Percentiles rank a stretch among this genome's conserved stretches.
Evolutionary conservation across 2,797 vertebrate genomes (phyloP).

Genomic region (Gobio occitaniae): DNA sequence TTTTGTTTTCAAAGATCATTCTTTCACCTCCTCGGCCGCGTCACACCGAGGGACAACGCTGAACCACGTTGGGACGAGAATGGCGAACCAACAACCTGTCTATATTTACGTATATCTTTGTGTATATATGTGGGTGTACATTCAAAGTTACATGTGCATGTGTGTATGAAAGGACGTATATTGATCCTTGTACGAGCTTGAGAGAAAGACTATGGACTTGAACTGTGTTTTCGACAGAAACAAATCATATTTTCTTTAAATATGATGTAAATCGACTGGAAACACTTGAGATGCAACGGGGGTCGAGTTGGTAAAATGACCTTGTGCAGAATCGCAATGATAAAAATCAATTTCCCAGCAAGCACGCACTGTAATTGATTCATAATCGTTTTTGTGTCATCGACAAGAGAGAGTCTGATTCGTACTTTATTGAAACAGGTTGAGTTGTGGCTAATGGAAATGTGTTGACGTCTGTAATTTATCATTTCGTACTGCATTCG

Average conservation of each 20-base stretch:
- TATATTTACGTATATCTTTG: conserved; percentile 57
- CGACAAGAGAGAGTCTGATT: conserved; percentile 4
- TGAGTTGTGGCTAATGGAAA: conserved; percentile 1
- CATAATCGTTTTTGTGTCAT: not conserved
- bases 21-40: conserved; percentile 48
- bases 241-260: conserved; percentile 18
- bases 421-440: not conserved
- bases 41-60: conserved; percentile 47
- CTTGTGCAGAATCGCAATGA: not conserved
- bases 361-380: conserved; percentile 16
- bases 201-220: conserved; percentile 20
- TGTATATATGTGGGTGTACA: conserved; percentile 70
- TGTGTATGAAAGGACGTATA: conserved; percentile 66
- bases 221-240: not conserved
- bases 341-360: not conserved
- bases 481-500: conserved; percentile 1
- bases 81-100: conserved; percentile 65
- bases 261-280: conserved; percentile 22
- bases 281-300: not conserved
- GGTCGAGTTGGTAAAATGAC: not conserved
- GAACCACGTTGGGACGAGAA: conserved; percentile 64
- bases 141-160: conserved; percentile 64
- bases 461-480: conserved; percentile 13
- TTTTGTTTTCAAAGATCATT: conserved; percentile 22
- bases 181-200: conserved; percentile 64